Percentiles rank a stretch among this genome's conserved stretches.
phyloP scores from a whole-genome alignment of 1,140 invertebrate genomes.

The Ladona fulva region DNA sequence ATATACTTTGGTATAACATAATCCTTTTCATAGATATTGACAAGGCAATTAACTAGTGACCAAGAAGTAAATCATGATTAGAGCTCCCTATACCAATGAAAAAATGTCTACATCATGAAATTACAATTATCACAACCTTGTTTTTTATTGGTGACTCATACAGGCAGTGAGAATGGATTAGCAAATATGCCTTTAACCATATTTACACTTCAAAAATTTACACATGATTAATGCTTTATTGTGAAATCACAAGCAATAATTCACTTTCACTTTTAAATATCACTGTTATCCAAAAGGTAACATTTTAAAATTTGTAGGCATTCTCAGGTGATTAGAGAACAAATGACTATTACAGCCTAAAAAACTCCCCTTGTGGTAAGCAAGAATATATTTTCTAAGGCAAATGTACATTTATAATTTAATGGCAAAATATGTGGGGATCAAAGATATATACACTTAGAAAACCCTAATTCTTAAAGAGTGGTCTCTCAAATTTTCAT shows the following conservation, averaged over 20 bases:
- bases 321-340: background rate
- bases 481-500: background rate
- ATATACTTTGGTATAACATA: too few relatives aligned
- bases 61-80: too few relatives aligned
- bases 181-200: background rate
- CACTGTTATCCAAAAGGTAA: slow-evolving; percentile 6
- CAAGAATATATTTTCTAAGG: slow-evolving; percentile 7
- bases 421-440: background rate
- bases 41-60: too few relatives aligned
- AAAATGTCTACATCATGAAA: too few relatives aligned
- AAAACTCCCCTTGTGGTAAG: background rate
- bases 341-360: background rate
- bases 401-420: background rate
- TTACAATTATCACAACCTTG: background rate
- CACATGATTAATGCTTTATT: background rate
- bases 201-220: background rate
- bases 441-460: background rate
- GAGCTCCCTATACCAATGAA: too few relatives aligned
- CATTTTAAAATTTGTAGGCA: background rate
- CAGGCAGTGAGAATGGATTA: slow-evolving; percentile 8
- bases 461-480: background rate
- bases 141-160: background rate
- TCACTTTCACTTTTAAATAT: background rate
- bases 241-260: background rate
- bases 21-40: too few relatives aligned